These are phyloP conservation scores for Pangasius djambal DNA, from an alignment of 2,797 vertebrate genomes.

Conservation along the genomic window DNA sequence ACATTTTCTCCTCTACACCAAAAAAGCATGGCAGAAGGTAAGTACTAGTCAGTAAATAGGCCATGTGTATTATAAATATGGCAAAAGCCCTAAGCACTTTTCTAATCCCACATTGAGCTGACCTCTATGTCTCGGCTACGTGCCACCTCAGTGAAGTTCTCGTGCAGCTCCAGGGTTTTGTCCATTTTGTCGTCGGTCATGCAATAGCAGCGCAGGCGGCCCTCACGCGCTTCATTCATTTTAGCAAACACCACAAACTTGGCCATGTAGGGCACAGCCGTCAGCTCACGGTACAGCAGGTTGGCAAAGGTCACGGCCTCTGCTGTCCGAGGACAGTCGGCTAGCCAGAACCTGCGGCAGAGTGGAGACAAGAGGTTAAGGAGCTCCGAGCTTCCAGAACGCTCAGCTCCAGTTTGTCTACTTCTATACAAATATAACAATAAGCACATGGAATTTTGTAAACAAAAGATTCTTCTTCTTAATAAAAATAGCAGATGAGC, in stretches of 20 bases:
- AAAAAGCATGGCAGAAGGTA: conserved; percentile 3
- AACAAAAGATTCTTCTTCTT: background rate
- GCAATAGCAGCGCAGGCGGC: conserved; percentile 96
- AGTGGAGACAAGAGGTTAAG: background rate
- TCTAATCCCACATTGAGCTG: conserved; percentile 43
- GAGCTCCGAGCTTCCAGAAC: background rate
- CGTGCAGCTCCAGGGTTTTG: conserved; percentile 96
- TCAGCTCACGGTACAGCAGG: conserved; percentile 91
- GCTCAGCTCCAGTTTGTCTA: background rate
- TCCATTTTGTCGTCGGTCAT: conserved; percentile 99
- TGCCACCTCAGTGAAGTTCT: conserved; percentile 95
- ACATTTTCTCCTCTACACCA: background rate
- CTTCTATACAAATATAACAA: background rate
- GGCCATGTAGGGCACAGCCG: conserved; percentile 94
- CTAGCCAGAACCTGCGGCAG: conserved; percentile 92
- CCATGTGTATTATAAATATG: conserved; percentile 9
- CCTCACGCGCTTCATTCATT: conserved; percentile 93
- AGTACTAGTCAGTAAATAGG: conserved; percentile 15
- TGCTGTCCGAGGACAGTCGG: conserved; percentile 93
- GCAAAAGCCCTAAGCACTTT: background rate
- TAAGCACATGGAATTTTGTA: background rate
- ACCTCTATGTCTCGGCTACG: conserved; percentile 98
- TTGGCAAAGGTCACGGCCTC: conserved; percentile 95
- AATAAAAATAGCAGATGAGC: background rate
- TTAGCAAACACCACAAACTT: conserved; percentile 99